Conservation (phyloP, 2,113 vertebrate species). For the Macquaria ambigua region DNA sequence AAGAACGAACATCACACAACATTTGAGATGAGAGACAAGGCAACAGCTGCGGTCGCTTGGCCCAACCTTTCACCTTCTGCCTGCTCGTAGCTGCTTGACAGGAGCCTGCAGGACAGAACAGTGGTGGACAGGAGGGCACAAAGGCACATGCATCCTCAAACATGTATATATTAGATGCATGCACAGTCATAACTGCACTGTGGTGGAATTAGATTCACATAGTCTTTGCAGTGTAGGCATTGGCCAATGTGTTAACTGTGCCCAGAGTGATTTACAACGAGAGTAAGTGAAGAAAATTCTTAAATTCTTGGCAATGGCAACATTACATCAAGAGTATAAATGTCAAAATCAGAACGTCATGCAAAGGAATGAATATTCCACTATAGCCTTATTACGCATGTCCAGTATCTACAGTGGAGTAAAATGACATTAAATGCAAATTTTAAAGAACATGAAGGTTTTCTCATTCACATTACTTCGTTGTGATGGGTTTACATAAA, state of each 20-base stretch:
- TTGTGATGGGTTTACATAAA: background rate
- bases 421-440: background rate
- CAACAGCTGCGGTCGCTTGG: constrained; percentile 77
- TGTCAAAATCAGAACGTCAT: background rate
- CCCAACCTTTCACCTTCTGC: constrained; percentile 63
- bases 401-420: too few relatives aligned
- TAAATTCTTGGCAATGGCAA: background rate
- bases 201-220: background rate
- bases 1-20: constrained; percentile 78
- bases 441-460: background rate
- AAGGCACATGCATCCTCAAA: background rate
- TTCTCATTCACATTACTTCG: background rate
- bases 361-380: background rate
- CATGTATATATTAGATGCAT: background rate
- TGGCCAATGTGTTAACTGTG: too few relatives aligned
- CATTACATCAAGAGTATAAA: background rate
- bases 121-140: background rate
- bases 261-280: background rate
- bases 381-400: background rate
- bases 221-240: background rate
- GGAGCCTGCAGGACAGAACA: constrained; percentile 1
- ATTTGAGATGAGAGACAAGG: constrained; percentile 73
- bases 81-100: background rate
- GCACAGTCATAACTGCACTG: background rate
- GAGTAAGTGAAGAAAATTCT: background rate